Conservation (phyloP, 2,797 vertebrate genomes). For the Pampus argenteus region DNA sequence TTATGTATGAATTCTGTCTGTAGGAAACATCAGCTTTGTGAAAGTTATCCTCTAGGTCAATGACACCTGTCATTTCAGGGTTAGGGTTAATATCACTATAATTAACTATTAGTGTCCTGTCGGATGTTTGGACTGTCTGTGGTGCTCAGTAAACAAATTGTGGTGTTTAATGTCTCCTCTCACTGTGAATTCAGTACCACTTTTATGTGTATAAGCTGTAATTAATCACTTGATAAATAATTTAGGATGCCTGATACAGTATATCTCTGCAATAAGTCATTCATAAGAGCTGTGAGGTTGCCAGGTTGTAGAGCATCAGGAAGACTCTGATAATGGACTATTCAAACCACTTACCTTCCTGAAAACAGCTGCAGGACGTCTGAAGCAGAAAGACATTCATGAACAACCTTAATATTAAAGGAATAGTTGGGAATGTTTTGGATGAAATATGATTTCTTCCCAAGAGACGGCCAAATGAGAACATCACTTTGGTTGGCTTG, state of each 20-base stretch:
- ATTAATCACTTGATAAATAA: constrained; percentile 27
- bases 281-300: constrained; percentile 39
- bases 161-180: background rate
- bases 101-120: background rate
- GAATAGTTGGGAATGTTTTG: background rate
- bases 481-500: background rate
- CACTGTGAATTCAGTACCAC: background rate
- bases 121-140: background rate
- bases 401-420: background rate
- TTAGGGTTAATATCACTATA: constrained; percentile 9
- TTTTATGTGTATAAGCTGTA: background rate
- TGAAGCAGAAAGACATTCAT: background rate
- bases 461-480: background rate
- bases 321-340: background rate
- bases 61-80: constrained; percentile 76
- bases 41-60: constrained; percentile 76
- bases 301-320: constrained; percentile 40
- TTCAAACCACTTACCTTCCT: too few species aligned
- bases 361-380: background rate
- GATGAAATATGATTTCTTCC: background rate
- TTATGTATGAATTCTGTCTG: background rate
- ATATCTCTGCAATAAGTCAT: constrained; percentile 20
- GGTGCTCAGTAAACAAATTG: background rate
- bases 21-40: constrained; percentile 33
- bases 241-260: constrained; percentile 1